Percentiles rank a stretch among this genome's conserved stretches.
These are phyloP conservation scores for Mongoloraphidia duomilia DNA, from an alignment of 2,888 invertebrate species.

Conservation along the genomic window DNA sequence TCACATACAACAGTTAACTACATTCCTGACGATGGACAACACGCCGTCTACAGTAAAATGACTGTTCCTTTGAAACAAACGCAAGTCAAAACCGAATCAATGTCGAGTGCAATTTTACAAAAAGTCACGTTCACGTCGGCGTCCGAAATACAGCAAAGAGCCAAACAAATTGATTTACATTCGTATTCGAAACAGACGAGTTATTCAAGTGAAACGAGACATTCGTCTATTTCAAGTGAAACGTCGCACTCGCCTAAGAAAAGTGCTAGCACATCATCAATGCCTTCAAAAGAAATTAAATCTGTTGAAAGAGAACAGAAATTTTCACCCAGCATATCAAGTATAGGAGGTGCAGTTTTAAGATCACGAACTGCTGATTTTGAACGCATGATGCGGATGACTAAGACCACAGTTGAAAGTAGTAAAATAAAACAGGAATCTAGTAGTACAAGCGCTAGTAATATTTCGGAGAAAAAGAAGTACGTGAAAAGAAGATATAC, in stretches of 20 bases:
- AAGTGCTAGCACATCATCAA: conserved; percentile 17
- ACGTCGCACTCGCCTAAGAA: conserved; percentile 20
- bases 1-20: conserved; percentile 36
- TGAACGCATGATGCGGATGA: conserved; percentile 38
- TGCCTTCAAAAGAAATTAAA: conserved; percentile 12
- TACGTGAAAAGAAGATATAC: conserved; percentile 45
- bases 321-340: conserved; percentile 43
- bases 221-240: conserved; percentile 9
- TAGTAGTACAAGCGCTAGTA: conserved; percentile 18
- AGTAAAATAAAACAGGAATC: conserved; percentile 33
- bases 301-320: conserved; percentile 25
- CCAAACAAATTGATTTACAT: conserved; percentile 13
- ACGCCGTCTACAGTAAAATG: conserved; percentile 8
- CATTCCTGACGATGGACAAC: conserved; percentile 32
- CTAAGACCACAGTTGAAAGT: conserved; percentile 31
- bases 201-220: conserved; percentile 19
- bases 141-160: conserved; percentile 36
- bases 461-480: conserved; percentile 37
- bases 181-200: conserved; percentile 20
- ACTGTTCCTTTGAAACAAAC: conserved; percentile 11
- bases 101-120: conserved; percentile 29
- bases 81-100: conserved; percentile 21
- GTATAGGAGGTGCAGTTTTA: conserved; percentile 49
- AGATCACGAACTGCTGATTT: conserved; percentile 53
- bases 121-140: conserved; percentile 48